Conservation (phyloP, 2,113 vertebrate species). For the Notothenia rossii region DNA sequence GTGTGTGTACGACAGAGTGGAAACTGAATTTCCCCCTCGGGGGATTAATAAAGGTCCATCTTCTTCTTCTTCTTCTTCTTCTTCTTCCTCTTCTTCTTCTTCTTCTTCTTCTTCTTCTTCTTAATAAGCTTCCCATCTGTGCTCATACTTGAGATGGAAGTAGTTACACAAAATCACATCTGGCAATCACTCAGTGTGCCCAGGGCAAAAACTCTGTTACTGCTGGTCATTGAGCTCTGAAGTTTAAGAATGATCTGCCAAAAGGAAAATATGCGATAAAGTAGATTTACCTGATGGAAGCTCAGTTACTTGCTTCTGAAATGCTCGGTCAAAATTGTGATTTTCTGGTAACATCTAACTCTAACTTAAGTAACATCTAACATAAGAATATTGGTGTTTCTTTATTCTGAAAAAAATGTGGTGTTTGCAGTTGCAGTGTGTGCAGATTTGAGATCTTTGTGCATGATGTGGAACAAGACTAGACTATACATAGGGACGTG, state of each 20-base stretch:
- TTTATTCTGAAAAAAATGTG: background rate
- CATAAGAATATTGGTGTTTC: background rate
- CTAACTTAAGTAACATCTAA: no score
- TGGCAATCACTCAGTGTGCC: background rate
- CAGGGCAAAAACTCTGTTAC: constrained; percentile 1
- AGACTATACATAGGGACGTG: background rate
- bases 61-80: no score
- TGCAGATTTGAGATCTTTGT: background rate
- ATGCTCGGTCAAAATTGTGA: no score
- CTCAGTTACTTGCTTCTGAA: background rate
- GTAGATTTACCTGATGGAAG: background rate
- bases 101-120: no score
- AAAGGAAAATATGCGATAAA: background rate
- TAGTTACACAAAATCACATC: constrained; percentile 16
- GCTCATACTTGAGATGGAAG: background rate
- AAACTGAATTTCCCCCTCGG: no score
- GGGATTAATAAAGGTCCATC: no score
- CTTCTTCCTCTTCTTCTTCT: no score
- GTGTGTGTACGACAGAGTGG: no score
- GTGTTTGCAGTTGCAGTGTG: background rate
- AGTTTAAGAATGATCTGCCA: background rate
- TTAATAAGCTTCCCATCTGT: background rate
- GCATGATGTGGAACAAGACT: background rate
- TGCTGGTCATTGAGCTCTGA: background rate
- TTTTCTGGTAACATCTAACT: background rate